A percentile compares a stretch with the other conserved stretches of the same genome.
Conservation (phyloP, 2,113 vertebrate species). For the Microcebus ravelobensis region DNA sequence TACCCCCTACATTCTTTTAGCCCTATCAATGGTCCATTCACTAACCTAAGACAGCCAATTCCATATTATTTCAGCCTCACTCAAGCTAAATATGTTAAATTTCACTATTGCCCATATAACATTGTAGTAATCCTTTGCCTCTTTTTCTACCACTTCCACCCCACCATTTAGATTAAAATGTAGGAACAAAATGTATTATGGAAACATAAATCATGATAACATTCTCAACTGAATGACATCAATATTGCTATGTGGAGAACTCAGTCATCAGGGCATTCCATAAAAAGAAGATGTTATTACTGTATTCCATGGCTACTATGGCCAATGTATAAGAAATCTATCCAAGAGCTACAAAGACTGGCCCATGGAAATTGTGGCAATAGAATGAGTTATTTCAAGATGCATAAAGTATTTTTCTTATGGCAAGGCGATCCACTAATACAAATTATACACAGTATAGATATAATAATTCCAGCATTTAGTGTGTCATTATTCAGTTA, state of each 20-base stretch:
- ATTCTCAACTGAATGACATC: neutral
- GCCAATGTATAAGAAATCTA: neutral
- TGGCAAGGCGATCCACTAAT: neutral
- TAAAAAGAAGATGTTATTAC: neutral
- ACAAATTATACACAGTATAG: neutral
- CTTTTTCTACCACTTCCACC: neutral
- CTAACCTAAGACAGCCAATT: neutral
- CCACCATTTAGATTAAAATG: neutral
- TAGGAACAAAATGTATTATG: neutral
- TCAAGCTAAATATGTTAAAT: neutral
- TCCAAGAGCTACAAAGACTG: neutral
- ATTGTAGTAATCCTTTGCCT: neutral
- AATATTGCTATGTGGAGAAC: neutral
- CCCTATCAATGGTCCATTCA: neutral
- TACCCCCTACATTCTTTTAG: neutral
- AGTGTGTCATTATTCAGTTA: neutral
- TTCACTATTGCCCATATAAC: neutral
- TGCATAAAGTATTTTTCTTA: neutral
- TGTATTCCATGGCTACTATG: neutral
- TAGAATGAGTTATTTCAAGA: neutral
- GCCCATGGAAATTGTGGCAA: neutral
- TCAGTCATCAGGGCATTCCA: neutral
- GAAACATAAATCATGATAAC: neutral
- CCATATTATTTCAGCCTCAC: neutral
- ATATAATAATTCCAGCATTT: neutral